Evolutionary conservation across 2,888 invertebrate genomes (phyloP).

Genomic region (Sarcophaga carnaria): DNA sequence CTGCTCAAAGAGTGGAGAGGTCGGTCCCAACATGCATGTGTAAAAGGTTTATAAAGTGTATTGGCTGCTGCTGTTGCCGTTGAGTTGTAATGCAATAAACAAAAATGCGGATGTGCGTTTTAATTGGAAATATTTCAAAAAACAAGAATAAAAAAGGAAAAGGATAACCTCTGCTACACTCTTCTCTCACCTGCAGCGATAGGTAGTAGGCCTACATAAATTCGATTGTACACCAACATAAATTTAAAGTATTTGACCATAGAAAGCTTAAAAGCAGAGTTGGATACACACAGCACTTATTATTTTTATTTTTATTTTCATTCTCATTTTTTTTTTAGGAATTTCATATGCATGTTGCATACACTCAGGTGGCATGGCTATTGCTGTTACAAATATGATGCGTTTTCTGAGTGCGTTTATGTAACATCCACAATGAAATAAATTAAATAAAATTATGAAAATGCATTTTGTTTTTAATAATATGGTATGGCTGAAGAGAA

Average conservation of each 20-base stretch:
- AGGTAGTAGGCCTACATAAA: neutral
- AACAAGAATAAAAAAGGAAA: neutral
- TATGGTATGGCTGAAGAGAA: no score
- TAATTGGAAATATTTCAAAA: slow-evolving; percentile 63
- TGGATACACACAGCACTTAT: no score
- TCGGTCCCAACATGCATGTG: slow-evolving; percentile 1
- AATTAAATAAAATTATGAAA: slow-evolving; percentile 64
- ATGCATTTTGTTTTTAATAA: slow-evolving; percentile 41
- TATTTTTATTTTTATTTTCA: neutral
- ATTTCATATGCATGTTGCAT: slow-evolving; percentile 13
- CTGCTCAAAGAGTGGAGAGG: neutral
- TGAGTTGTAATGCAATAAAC: slow-evolving; percentile 64
- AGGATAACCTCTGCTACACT: neutral
- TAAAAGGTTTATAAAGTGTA: slow-evolving; percentile 60
- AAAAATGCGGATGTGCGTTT: slow-evolving; percentile 69
- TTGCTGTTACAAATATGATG: slow-evolving; percentile 12
- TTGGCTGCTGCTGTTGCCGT: slow-evolving; percentile 4
- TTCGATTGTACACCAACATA: neutral
- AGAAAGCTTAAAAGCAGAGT: neutral
- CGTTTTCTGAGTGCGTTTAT: neutral
- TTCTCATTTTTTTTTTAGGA: slow-evolving; percentile 21
- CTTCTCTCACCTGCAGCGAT: neutral
- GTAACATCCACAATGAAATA: slow-evolving; percentile 49
- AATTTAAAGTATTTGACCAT: slow-evolving; percentile 50
- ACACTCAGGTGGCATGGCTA: slow-evolving; percentile 31